Evolutionary conservation across 2,113 vertebrate genomes (phyloP).

Genomic region (Romanogobio albipinnatus): DNA sequence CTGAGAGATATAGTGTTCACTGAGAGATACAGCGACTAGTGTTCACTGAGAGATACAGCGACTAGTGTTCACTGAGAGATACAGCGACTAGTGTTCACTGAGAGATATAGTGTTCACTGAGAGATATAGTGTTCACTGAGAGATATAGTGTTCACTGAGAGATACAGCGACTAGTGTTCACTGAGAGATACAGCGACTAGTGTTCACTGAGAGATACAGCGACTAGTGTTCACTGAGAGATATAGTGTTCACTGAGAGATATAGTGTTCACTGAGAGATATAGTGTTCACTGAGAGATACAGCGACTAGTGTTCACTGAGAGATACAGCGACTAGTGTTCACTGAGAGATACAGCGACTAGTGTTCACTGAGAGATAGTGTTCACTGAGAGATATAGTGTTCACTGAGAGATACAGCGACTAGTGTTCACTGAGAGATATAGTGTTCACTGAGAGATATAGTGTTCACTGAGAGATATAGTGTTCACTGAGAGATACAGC

Average conservation of each 20-base stretch:
- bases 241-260: too few species aligned
- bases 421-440: neutral
- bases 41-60: neutral
- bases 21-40: conserved; percentile 12
- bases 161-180: conserved; percentile 12
- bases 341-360: conserved; percentile 18
- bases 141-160: neutral
- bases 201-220: conserved; percentile 16
- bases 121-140: neutral
- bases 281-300: neutral
- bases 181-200: neutral
- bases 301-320: neutral
- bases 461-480: neutral
- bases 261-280: neutral
- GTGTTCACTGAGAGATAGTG: neutral
- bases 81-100: conserved; percentile 12
- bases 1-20: neutral
- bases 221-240: neutral
- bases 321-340: neutral
- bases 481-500: neutral
- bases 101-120: neutral
- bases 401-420: conserved; percentile 17
- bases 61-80: too few species aligned
- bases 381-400: too few species aligned
- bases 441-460: too few species aligned